Evolutionary conservation across 2,888 invertebrate genomes (phyloP).

Genomic region (Mayetiola destructor): DNA sequence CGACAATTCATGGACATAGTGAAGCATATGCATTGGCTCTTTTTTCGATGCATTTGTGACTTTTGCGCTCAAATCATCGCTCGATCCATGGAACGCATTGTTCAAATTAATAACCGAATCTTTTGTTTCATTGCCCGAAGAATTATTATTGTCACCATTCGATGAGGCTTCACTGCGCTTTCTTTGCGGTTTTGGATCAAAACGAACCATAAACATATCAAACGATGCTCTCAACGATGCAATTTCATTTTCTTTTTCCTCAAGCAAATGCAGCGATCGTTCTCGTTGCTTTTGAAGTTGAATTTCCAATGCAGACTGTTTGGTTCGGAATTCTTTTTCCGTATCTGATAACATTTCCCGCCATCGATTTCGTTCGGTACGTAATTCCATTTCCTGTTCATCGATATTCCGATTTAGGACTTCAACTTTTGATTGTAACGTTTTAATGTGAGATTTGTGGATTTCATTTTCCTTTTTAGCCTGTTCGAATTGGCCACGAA

Average conservation of each 20-base stretch:
- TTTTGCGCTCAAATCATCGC: neutral
- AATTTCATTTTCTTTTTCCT: constrained; percentile 67
- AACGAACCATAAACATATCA: constrained; percentile 35
- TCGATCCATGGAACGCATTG: neutral
- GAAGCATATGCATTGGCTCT: constrained; percentile 59
- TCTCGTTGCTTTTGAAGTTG: constrained; percentile 66
- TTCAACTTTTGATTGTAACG: constrained; percentile 51
- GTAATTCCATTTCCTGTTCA: constrained; percentile 44
- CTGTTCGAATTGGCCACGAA: constrained; percentile 24
- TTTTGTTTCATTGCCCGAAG: neutral
- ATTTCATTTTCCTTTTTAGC: constrained; percentile 33
- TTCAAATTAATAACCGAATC: neutral
- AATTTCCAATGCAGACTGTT: constrained; percentile 48
- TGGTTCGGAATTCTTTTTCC: constrained; percentile 40
- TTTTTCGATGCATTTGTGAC: neutral
- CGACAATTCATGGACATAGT: constrained; percentile 70
- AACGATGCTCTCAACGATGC: constrained; percentile 43
- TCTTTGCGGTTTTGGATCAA: neutral
- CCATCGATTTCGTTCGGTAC: constrained; percentile 29
- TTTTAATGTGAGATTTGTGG: constrained; percentile 45
- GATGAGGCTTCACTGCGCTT: neutral
- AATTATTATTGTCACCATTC: neutral
- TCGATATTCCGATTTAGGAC: constrained; percentile 46
- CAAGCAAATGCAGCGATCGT: constrained; percentile 57
- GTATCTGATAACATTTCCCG: constrained; percentile 26